Conservation (phyloP, 2,888 invertebrate species). For the Andrena bicolor region DNA sequence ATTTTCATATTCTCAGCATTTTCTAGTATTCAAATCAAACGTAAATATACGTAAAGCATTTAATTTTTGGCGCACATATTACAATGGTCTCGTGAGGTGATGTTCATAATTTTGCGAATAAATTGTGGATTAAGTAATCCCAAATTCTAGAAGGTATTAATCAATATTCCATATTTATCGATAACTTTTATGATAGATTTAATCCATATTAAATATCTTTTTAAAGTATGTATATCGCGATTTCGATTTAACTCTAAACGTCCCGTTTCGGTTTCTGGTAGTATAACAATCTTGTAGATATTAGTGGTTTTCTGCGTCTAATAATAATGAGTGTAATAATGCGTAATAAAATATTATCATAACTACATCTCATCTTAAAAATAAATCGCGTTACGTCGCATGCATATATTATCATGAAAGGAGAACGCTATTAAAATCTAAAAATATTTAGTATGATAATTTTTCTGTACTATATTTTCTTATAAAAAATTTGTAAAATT, state of each 20-base stretch:
- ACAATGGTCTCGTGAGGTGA: constrained; percentile 11
- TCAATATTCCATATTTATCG: constrained; percentile 30
- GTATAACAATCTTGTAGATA: too few species aligned
- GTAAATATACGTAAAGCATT: constrained; percentile 8
- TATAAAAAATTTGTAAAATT: too few species aligned
- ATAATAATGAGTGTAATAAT: too few species aligned
- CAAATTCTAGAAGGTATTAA: constrained; percentile 27
- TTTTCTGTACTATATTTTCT: too few species aligned
- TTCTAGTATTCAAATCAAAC: constrained; percentile 22
- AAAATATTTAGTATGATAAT: too few species aligned
- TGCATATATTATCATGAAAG: too few species aligned
- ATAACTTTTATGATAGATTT: constrained; percentile 29
- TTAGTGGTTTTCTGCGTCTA: too few species aligned
- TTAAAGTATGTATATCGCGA: constrained; percentile 3
- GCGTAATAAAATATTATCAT: too few species aligned
- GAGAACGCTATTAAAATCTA: too few species aligned
- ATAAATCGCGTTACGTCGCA: too few species aligned
- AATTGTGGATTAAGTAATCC: constrained; percentile 32
- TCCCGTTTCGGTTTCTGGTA: too few species aligned
- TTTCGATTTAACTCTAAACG: constrained; percentile 34
- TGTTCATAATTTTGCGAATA: constrained; percentile 19
- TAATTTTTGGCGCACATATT: neutral
- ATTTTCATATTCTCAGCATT: constrained; percentile 32
- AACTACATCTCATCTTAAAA: too few species aligned
- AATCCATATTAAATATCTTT: constrained; percentile 29